A percentile compares a stretch with the other conserved stretches of the same genome.
Conservation (phyloP, 1,140 invertebrate genomes). For the Pararge aegeria region DNA sequence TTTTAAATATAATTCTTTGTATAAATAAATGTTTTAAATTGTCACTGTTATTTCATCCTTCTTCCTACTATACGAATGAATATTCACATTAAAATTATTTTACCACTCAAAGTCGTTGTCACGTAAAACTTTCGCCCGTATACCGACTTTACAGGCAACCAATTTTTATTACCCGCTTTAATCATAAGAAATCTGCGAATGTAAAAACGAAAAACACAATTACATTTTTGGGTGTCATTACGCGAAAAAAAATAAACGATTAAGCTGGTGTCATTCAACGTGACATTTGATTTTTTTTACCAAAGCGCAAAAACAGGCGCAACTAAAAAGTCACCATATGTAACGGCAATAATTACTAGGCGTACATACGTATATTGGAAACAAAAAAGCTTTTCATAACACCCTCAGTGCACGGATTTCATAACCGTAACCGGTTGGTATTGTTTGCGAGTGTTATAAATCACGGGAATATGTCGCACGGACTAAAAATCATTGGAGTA, state of each 20-base stretch:
- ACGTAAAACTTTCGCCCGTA: no score
- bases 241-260: no score
- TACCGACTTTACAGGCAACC: no score
- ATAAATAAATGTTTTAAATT: no score
- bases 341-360: constrained; percentile 43
- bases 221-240: background rate
- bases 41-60: no score
- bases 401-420: constrained; percentile 50
- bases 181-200: no score
- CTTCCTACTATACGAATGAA: no score
- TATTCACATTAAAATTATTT: no score
- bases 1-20: no score
- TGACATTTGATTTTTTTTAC: background rate
- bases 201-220: no score
- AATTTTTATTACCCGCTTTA: no score
- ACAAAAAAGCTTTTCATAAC: constrained; percentile 54
- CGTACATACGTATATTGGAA: constrained; percentile 25
- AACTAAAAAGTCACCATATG: constrained; percentile 32
- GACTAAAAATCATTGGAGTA: constrained; percentile 64
- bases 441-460: constrained; percentile 62
- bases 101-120: no score
- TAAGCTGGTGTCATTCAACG: background rate
- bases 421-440: constrained; percentile 58
- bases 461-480: constrained; percentile 64
- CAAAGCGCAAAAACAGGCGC: background rate